Conservation (phyloP, 1,140 invertebrate genomes). For the Orchestia grillus region DNA sequence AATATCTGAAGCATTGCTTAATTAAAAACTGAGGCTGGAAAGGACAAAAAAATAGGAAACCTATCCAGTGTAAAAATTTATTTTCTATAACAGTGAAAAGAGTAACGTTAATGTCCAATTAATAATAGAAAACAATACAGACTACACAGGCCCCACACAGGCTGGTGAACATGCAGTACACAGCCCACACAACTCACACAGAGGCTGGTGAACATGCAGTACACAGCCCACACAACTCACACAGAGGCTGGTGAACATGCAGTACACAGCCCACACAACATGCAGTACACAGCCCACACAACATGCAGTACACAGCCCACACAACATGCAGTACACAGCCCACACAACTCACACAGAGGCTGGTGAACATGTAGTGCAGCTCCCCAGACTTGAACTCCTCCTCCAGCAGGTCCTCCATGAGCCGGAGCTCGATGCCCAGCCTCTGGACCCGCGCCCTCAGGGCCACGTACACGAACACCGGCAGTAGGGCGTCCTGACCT, state of each 20-base stretch:
- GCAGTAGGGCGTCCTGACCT: slow-evolving; percentile 83
- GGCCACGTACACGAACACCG: slow-evolving; percentile 87
- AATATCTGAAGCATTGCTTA: too few relatives aligned
- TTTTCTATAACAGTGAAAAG: neutral
- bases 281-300: neutral
- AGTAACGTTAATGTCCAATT: neutral
- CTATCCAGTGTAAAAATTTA: too few relatives aligned
- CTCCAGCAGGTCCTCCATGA: slow-evolving; percentile 88
- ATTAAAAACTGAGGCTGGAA: too few relatives aligned
- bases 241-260: neutral
- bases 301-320: neutral
- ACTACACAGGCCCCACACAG: neutral
- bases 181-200: slow-evolving; percentile 71
- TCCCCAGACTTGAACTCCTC: slow-evolving; percentile 81
- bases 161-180: neutral
- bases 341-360: slow-evolving; percentile 76
- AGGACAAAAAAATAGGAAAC: too few relatives aligned
- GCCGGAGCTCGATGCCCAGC: slow-evolving; percentile 87
- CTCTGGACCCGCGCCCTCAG: slow-evolving; percentile 84
- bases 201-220: neutral
- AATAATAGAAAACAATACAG: too few relatives aligned
- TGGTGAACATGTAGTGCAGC: slow-evolving; percentile 87
- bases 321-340: neutral
- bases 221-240: neutral
- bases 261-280: neutral